phyloP scores from a whole-genome alignment of 2,113 vertebrate genomes.

The Psittacula cyanocephala region DNA sequence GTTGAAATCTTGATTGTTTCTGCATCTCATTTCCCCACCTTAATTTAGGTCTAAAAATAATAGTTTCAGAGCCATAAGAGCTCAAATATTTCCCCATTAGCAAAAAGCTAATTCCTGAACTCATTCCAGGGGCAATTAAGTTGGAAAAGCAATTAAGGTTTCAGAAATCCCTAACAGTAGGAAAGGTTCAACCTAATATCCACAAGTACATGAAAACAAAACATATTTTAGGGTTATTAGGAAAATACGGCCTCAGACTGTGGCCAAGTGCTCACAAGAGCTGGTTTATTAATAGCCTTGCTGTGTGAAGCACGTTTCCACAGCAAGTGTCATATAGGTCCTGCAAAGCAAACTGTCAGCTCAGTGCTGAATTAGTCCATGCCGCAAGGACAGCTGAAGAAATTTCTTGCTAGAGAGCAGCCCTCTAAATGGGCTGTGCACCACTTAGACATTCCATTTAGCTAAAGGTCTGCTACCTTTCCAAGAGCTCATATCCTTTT shows the following conservation, averaged over 20 bases:
- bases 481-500: neutral
- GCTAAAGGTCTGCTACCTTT: neutral
- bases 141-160: slow-evolving; percentile 52
- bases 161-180: slow-evolving; percentile 39
- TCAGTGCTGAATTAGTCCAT: neutral
- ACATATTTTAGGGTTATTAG: slow-evolving; percentile 27
- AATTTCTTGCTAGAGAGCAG: neutral
- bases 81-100: slow-evolving; percentile 51
- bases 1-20: slow-evolving; percentile 24
- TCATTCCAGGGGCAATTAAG: slow-evolving; percentile 58
- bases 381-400: neutral
- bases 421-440: neutral
- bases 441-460: neutral
- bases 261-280: neutral
- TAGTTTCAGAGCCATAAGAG: slow-evolving; percentile 26
- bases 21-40: slow-evolving; percentile 46
- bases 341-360: neutral
- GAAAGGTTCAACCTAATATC: slow-evolving; percentile 33
- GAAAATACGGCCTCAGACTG: neutral
- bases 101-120: slow-evolving; percentile 49
- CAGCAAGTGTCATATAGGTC: neutral
- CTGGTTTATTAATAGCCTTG: neutral
- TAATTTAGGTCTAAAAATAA: slow-evolving; percentile 63
- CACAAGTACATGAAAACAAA: slow-evolving; percentile 43
- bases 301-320: neutral